phyloP scores from a whole-genome alignment of 2,113 vertebrate species.

The Lepus timidus region DNA sequence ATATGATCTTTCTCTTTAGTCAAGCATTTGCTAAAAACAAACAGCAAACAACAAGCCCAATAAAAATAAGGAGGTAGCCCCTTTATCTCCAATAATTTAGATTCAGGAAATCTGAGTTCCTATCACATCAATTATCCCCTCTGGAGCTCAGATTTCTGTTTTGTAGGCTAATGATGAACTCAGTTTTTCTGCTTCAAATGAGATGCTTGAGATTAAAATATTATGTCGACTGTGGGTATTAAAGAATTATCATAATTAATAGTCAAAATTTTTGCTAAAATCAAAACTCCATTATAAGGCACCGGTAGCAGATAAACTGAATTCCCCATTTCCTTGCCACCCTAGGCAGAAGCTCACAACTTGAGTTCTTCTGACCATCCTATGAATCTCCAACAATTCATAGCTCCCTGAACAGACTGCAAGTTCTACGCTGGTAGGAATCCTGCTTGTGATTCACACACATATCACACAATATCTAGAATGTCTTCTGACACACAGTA shows the following conservation, averaged over 20 bases:
- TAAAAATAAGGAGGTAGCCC: not conserved
- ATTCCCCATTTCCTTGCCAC: not conserved
- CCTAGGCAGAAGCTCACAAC: not conserved
- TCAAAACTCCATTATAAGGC: not conserved
- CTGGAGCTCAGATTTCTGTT: not conserved
- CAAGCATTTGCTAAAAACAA: slow-evolving; percentile 6
- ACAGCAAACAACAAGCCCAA: not conserved
- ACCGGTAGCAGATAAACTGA: not conserved
- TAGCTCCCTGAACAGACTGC: not conserved
- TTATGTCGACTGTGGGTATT: not conserved
- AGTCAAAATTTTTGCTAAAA: not conserved
- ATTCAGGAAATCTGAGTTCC: slow-evolving; percentile 21
- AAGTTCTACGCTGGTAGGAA: not conserved
- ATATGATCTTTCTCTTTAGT: not conserved
- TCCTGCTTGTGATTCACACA: not conserved
- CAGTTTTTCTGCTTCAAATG: slow-evolving; percentile 1
- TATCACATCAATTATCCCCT: not conserved
- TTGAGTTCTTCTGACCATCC: not conserved
- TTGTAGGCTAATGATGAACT: not conserved
- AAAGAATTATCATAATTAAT: not conserved
- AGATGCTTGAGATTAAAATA: slow-evolving; percentile 35
- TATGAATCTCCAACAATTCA: not conserved
- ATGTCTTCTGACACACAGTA: not conserved
- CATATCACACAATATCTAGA: not conserved
- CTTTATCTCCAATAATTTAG: not conserved